These are phyloP conservation scores for Phenganax stokvisi DNA, from an alignment of 92 coral and sea anemone genomes.

Conservation along the genomic window DNA sequence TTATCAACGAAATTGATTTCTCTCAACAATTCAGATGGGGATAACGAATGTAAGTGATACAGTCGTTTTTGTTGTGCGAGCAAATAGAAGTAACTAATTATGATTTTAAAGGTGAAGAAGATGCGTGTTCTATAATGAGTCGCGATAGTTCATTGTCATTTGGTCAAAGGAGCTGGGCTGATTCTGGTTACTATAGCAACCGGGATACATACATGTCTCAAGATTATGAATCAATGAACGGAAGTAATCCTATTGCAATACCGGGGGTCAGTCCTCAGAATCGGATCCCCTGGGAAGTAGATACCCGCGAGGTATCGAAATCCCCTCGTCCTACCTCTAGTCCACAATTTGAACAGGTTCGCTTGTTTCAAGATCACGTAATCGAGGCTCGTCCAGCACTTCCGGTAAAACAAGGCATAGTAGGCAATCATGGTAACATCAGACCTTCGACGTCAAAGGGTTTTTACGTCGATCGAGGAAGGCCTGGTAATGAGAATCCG, in stretches of 20 bases:
- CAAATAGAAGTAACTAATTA: not conserved
- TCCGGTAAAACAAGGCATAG: not conserved
- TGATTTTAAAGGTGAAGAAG: not conserved
- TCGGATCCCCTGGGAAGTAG: not conserved
- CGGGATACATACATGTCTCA: not conserved
- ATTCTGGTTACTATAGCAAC: conserved; percentile 41
- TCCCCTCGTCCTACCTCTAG: not conserved
- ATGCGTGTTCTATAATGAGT: conserved; percentile 24
- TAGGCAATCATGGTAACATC: not conserved
- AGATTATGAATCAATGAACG: conserved; percentile 34
- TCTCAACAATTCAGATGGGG: conserved; percentile 2
- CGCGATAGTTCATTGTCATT: conserved; percentile 9
- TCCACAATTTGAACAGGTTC: not conserved
- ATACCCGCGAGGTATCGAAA: not conserved
- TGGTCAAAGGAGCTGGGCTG: conserved; percentile 10
- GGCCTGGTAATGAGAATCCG: not conserved
- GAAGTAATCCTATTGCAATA: conserved; percentile 33
- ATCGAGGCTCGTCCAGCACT: conserved; percentile 25
- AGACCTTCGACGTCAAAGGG: conserved; percentile 2
- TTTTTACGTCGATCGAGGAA: not conserved
- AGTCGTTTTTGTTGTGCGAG: not conserved
- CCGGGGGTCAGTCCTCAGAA: conserved; percentile 19
- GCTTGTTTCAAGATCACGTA: not conserved
- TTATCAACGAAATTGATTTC: conserved; percentile 20
- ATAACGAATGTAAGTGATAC: not conserved